Conservation (phyloP, 2,888 invertebrate species). For the Anodontia alba region DNA sequence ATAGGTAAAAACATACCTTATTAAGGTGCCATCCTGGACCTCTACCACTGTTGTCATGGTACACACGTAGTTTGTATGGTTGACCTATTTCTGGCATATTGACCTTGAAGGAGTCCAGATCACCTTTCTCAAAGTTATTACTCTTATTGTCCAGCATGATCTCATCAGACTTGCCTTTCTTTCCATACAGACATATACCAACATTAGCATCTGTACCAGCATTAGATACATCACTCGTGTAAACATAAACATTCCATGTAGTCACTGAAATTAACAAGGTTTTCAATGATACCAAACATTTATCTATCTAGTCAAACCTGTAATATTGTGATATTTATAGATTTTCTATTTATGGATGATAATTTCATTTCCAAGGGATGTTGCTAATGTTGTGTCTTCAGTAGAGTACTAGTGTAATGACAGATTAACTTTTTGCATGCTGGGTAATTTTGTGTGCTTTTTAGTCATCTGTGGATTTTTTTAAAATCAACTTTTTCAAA, state of each 20-base stretch:
- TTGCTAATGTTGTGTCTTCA: no score
- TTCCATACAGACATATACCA: slow-evolving; percentile 82
- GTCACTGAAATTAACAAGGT: slow-evolving; percentile 73
- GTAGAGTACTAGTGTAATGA: no score
- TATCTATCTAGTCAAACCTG: no score
- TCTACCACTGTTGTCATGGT: slow-evolving; percentile 83
- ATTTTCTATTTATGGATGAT: no score
- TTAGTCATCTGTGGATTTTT: no score
- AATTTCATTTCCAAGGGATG: no score
- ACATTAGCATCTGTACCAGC: slow-evolving; percentile 85
- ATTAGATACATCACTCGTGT: slow-evolving; percentile 80
- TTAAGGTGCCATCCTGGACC: slow-evolving; percentile 85
- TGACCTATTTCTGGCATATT: slow-evolving; percentile 81
- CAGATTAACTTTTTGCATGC: no score
- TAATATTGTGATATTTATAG: no score
- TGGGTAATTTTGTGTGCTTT: no score
- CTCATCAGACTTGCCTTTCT: slow-evolving; percentile 83
- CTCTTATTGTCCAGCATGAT: slow-evolving; percentile 81
- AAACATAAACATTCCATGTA: slow-evolving; percentile 82
- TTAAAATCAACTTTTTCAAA: no score
- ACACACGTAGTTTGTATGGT: slow-evolving; percentile 84
- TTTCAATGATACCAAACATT: no score
- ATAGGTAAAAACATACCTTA: no score
- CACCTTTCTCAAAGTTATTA: slow-evolving; percentile 83
- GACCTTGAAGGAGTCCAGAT: slow-evolving; percentile 82